phyloP scores from a whole-genome alignment of 2,797 vertebrate genomes.

The Fratercula arctica region DNA sequence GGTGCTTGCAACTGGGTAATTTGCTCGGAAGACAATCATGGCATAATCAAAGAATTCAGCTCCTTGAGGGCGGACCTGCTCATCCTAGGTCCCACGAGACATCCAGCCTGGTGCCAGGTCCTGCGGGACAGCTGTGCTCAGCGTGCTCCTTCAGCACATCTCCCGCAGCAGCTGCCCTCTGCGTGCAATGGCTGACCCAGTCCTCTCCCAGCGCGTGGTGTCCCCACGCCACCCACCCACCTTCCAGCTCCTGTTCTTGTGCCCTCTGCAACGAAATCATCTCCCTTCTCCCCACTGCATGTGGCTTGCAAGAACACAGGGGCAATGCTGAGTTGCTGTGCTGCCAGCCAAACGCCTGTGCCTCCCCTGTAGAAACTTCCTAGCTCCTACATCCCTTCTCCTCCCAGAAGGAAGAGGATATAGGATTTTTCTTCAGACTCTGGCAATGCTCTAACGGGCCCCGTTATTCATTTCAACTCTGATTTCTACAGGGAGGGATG shows the following conservation, averaged over 20 bases:
- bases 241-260: background rate
- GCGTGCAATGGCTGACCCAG: background rate
- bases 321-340: background rate
- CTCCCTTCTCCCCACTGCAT: background rate
- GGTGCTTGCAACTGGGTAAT: background rate
- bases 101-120: background rate
- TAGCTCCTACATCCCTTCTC: background rate
- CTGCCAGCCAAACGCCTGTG: background rate
- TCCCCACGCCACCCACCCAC: background rate
- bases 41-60: background rate
- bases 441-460: background rate
- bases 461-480: background rate
- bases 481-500: background rate
- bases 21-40: background rate
- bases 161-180: background rate
- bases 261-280: background rate
- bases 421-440: background rate
- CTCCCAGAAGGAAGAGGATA: background rate
- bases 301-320: background rate
- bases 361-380: background rate
- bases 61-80: background rate
- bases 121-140: background rate
- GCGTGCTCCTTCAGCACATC: background rate
- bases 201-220: accelerated
- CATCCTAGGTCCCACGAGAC: background rate